Percentiles rank a stretch among this genome's conserved stretches.
These are phyloP conservation scores for Danio tinwini DNA, from an alignment of 2,797 vertebrate genomes.

Conservation along the genomic window DNA sequence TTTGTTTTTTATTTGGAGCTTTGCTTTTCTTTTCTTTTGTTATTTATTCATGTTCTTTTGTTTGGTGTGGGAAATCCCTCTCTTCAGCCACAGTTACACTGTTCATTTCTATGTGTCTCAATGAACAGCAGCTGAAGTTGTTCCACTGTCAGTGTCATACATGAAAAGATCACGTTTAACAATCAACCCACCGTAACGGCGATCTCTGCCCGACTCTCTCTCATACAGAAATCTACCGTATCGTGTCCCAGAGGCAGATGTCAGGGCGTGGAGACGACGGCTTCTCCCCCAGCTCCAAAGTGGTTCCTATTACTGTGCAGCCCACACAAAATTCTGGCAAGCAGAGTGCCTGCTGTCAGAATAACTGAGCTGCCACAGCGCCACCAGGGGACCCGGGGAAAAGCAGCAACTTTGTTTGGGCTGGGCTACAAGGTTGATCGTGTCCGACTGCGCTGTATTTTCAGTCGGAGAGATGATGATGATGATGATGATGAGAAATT, in stretches of 20 bases:
- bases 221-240: conserved; percentile 85
- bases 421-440: background rate
- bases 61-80: background rate
- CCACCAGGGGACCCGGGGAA: conserved; percentile 62
- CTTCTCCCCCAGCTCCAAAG: conserved; percentile 82
- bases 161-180: background rate
- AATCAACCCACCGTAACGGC: background rate
- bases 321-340: conserved; percentile 79
- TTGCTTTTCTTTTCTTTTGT: background rate
- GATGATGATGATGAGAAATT: conserved; percentile 28
- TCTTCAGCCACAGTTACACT: background rate
- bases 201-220: background rate
- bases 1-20: background rate
- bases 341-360: conserved; percentile 83
- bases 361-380: conserved; percentile 77
- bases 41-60: background rate
- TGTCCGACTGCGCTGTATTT: conserved; percentile 26
- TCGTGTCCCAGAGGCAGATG: conserved; percentile 89
- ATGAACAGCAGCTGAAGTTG: background rate
- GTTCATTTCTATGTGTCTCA: background rate
- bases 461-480: background rate
- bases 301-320: conserved; percentile 87
- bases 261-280: conserved; percentile 76
- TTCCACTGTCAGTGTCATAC: background rate
- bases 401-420: conserved; percentile 56